Base-by-base conservation (phyloP, 1,140 invertebrate genomes). In the Cyclargus thomasi region DNA sequence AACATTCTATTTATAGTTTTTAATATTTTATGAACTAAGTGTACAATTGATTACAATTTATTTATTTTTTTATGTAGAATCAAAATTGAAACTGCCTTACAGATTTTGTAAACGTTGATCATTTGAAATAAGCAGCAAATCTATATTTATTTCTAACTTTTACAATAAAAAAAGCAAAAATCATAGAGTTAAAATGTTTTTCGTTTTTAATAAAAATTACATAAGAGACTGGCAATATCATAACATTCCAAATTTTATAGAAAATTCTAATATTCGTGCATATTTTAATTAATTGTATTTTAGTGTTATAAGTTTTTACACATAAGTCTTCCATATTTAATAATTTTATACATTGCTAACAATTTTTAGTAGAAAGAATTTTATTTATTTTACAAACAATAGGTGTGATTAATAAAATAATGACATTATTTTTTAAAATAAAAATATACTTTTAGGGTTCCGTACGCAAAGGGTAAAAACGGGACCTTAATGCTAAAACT, bases 201-300 rank as follows among this genome's bases (percentile, higher is more conserved):
- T 14, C 10, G 36, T 14, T 47, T 29, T 29, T 4, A 0, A 8
- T 16, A 47, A 47, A 35, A 35, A 8, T 11, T 0, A 47, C 14
- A 29, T 20, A 59, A 59, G 55, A 59, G 55, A 59, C 55, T 59
- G 55, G 18, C 55, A 59, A 59, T 59, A 20, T 20, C 4, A 21
- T 20, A 47, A 59, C 55, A 59, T 59, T 59, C 55, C 55, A 59
- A 59, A 59, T 59, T 59, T 59, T 21, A 59, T 59, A 47, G 55
- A 59, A 29, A 29, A 29, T 29, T 29, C 29, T 7, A 29, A 29
- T 59, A 47, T 47, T 59, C 8, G 5, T 20, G 55, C 21, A 18
- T 59, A 21, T 3, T 59, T 21, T 59, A 11, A 59, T 59, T 59
- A 59, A 20, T 35, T 18, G 53, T 55, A 55, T 59, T 59, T 59